These are phyloP conservation scores for Hyposoter dolosus DNA, from an alignment of 2,888 invertebrate species.

Conservation along the genomic window DNA sequence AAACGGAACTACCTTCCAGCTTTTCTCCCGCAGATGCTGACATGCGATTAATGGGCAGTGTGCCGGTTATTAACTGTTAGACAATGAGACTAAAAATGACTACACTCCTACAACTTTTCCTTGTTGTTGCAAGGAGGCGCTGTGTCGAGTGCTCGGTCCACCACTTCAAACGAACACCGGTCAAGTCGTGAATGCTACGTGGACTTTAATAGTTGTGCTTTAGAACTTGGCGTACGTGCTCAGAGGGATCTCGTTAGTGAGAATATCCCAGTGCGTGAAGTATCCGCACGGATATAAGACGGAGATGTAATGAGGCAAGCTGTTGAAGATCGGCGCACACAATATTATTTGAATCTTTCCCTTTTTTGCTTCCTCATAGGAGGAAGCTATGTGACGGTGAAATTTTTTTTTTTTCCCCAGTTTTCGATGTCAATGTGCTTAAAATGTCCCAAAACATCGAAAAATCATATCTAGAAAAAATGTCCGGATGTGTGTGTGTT, in stretches of 20 bases:
- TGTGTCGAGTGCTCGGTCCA: slow-evolving; percentile 4
- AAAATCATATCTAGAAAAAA: no score
- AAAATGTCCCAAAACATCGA: no score
- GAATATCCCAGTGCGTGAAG: neutral
- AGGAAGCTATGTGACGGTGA: no score
- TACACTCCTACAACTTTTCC: neutral
- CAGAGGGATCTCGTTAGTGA: slow-evolving; percentile 13
- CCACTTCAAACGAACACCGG: neutral
- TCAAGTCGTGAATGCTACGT: neutral
- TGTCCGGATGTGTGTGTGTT: no score
- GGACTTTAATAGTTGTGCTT: slow-evolving; percentile 8
- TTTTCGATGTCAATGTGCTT: no score
- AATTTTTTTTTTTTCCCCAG: no score
- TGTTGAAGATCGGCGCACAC: neutral
- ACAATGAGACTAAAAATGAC: slow-evolving; percentile 2
- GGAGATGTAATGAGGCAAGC: neutral
- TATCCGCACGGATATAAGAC: neutral
- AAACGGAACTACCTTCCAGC: neutral
- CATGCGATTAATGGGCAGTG: neutral
- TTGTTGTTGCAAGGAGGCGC: neutral
- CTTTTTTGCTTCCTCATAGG: no score
- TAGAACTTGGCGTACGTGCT: slow-evolving; percentile 9
- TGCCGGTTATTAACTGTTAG: neutral
- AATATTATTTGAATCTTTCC: neutral
- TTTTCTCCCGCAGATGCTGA: neutral